phyloP scores from a whole-genome alignment of 1,140 invertebrate genomes.

The Lordiphosa collinella region DNA sequence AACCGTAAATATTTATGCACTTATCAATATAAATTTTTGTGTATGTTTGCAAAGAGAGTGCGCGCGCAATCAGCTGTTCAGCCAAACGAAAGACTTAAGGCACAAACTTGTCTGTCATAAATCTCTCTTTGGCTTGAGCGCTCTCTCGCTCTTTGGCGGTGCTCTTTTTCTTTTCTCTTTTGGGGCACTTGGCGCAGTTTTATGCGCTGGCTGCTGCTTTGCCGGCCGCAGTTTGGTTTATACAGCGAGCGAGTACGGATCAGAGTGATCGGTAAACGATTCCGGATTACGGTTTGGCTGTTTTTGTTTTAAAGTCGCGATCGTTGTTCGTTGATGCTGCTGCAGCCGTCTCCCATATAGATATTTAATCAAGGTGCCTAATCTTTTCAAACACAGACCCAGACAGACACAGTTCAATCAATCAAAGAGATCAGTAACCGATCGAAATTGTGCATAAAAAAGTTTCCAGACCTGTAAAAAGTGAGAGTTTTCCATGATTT shows the following conservation, averaged over 20 bases:
- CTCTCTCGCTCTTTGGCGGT: not conserved
- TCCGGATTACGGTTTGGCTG: conserved; percentile 39
- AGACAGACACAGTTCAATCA: conserved; percentile 43
- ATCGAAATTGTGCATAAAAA: conserved; percentile 56
- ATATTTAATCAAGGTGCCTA: conserved; percentile 53
- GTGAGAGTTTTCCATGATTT: conserved; percentile 71
- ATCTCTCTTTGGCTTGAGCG: conserved; percentile 54
- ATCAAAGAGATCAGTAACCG: conserved; percentile 46
- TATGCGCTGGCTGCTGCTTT: conserved; percentile 62
- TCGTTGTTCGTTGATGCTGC: not conserved
- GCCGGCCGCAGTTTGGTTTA: conserved; percentile 69
- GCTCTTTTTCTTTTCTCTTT: conserved; percentile 41
- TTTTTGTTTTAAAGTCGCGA: conserved; percentile 5
- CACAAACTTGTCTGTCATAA: conserved; percentile 70
- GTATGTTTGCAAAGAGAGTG: too few species aligned
- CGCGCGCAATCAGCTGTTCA: conserved; percentile 59
- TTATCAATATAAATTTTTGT: conserved; percentile 51
- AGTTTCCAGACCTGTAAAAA: conserved; percentile 45
- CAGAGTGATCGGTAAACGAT: conserved; percentile 35
- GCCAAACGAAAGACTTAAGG: conserved; percentile 67
- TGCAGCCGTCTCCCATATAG: conserved; percentile 14
- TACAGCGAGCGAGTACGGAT: conserved; percentile 68
- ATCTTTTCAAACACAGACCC: conserved; percentile 34
- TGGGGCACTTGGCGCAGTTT: conserved; percentile 56
- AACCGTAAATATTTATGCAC: conserved; percentile 68